Base-by-base conservation (phyloP, 2,888 invertebrate genomes). In the Tetragnatha montana region DNA sequence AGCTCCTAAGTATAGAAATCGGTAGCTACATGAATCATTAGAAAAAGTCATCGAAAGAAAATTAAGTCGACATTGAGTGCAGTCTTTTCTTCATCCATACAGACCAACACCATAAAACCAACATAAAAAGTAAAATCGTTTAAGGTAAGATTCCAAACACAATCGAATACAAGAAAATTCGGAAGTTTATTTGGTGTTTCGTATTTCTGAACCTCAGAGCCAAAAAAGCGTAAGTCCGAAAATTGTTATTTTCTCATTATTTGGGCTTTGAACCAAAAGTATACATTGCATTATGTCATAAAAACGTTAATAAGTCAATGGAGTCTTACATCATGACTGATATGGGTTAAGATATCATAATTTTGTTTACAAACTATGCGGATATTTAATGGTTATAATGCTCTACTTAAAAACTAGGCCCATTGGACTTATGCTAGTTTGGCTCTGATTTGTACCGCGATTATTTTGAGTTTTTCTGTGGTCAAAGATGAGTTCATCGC, bases 381-480 rank as follows among this genome's bases (percentile, higher is more conserved):
- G 35, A 35, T 35, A 35, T 35, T 35, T 35, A 35, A 35, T 35
- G 35, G 35, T 35, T 35, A 35, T 35, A 35, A 35, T 35, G 35
- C 4, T 35, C 35, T 35, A 4, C 35, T 35, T 35, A 35, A 35
- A 35, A 35, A 2, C 35, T 35, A 35, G 35, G 35, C 4, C 35
- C 4, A 4, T 2, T 35, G 1, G 35, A 35, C 35, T 35, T 35
- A 35, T 35, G 35, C 35, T 35, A 4, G 1, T 35, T 35, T 35
- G 35, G 35, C 68, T 76, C 76, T 49, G 6, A 21, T 22, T 69
- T 76, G n/a, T 8, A 8, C 70, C 70, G 49, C 12, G 73, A 10
- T 73, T 75, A 51, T 79, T 70, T 80, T 79, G 85, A 69, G 85
- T 78, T 85, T 79, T 85, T 51, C 60, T 86, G 79, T 86, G 73